These are phyloP conservation scores for Ichneumon xanthorius DNA, from an alignment of 2,888 invertebrate species.

Conservation along the genomic window DNA sequence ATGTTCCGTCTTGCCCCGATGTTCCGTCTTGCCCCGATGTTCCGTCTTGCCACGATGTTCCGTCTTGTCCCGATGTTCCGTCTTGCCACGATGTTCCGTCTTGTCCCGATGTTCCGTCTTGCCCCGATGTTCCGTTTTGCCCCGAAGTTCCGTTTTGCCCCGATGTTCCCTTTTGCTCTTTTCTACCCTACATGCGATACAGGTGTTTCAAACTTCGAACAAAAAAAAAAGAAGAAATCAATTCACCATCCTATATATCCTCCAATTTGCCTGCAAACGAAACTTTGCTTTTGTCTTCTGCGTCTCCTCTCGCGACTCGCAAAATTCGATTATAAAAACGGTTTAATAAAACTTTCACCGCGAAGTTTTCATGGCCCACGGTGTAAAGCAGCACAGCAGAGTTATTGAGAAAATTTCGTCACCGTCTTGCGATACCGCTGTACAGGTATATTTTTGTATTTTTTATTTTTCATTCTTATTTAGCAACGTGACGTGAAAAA, in stretches of 20 bases:
- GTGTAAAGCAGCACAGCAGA: background rate
- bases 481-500: constrained; percentile 42
- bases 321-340: constrained; percentile 9
- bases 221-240: background rate
- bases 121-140: too few species aligned
- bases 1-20: too few species aligned
- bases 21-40: too few species aligned
- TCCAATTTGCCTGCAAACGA: background rate
- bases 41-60: too few species aligned
- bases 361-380: background rate
- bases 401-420: background rate
- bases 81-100: too few species aligned
- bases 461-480: background rate
- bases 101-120: too few species aligned
- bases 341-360: constrained; percentile 20
- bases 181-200: background rate
- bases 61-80: too few species aligned
- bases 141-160: too few species aligned
- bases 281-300: background rate
- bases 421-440: background rate
- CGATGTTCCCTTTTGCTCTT: background rate
- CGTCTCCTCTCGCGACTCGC: background rate
- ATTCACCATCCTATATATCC: background rate
- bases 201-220: background rate
- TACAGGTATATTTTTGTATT: background rate